phyloP scores from a whole-genome alignment of 2,888 invertebrate species.

The Hermodice carunculata region DNA sequence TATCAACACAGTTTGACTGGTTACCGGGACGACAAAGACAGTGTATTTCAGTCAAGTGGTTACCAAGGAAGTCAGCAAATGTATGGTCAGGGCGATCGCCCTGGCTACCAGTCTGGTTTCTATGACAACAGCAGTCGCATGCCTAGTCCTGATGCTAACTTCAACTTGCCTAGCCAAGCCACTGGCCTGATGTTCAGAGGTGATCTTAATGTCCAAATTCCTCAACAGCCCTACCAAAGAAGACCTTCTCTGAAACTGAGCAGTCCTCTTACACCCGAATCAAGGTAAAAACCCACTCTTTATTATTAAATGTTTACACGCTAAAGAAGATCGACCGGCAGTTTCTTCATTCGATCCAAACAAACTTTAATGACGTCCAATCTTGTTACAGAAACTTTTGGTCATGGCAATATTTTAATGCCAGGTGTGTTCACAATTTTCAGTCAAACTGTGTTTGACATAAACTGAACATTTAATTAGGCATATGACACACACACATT shows the following conservation, averaged over 20 bases:
- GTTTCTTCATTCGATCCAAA: no score
- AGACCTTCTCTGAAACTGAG: constrained; percentile 55
- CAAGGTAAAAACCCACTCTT: constrained; percentile 43
- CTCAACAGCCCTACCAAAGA: constrained; percentile 47
- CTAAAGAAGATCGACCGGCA: no score
- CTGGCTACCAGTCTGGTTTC: constrained; percentile 49
- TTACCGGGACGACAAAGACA: constrained; percentile 11
- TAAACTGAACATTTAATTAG: no score
- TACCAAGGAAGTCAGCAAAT: constrained; percentile 8
- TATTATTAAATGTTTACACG: no score
- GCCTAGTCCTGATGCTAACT: constrained; percentile 37
- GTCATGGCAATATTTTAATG: no score
- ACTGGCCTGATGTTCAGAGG: constrained; percentile 42
- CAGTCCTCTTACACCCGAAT: constrained; percentile 52
- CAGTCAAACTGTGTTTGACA: no score
- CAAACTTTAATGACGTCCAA: no score
- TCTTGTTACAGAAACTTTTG: no score
- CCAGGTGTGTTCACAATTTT: no score
- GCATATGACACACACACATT: no score
- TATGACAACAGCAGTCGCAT: constrained; percentile 43
- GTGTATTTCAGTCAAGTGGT: background rate
- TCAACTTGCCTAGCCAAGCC: constrained; percentile 31
- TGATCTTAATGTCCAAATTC: constrained; percentile 46
- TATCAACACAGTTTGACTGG: background rate
- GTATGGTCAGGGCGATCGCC: constrained; percentile 39